phyloP scores from a whole-genome alignment of 2,113 vertebrate species.

The Ptilorrhoa leucosticta region DNA sequence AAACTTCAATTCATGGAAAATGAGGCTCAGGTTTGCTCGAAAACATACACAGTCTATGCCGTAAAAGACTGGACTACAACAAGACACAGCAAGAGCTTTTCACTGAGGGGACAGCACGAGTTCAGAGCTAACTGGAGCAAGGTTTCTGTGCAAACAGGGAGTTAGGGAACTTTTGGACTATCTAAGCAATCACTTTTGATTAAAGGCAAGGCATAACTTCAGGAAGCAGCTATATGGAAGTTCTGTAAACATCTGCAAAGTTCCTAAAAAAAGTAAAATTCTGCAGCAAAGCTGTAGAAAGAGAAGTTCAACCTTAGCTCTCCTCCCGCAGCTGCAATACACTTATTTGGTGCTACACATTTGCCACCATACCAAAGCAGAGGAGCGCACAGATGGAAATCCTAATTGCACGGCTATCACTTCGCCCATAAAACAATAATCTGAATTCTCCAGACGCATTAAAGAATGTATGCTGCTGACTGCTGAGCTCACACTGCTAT shows the following conservation, averaged over 20 bases:
- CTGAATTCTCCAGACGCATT: neutral
- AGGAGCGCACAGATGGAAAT: neutral
- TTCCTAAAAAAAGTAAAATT: neutral
- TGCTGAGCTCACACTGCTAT: neutral
- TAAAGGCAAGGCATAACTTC: neutral
- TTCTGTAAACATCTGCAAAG: neutral
- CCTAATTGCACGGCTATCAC: neutral
- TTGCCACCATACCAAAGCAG: neutral
- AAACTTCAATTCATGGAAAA: neutral
- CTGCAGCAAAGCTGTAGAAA: neutral
- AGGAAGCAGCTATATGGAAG: neutral
- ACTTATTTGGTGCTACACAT: neutral
- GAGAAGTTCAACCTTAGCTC: neutral
- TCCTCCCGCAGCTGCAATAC: neutral
- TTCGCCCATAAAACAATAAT: neutral
- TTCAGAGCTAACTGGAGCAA: fast-evolving
- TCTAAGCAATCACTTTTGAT: neutral
- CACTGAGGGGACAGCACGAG: neutral
- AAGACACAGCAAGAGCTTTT: neutral
- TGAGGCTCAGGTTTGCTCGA: neutral
- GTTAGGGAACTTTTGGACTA: neutral
- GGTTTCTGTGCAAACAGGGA: neutral
- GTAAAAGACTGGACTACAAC: fast-evolving
- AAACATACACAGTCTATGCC: fast-evolving
- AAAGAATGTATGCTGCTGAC: neutral